Conservation (phyloP, 1,140 invertebrate genomes). For the Ganaspis sp. region DNA sequence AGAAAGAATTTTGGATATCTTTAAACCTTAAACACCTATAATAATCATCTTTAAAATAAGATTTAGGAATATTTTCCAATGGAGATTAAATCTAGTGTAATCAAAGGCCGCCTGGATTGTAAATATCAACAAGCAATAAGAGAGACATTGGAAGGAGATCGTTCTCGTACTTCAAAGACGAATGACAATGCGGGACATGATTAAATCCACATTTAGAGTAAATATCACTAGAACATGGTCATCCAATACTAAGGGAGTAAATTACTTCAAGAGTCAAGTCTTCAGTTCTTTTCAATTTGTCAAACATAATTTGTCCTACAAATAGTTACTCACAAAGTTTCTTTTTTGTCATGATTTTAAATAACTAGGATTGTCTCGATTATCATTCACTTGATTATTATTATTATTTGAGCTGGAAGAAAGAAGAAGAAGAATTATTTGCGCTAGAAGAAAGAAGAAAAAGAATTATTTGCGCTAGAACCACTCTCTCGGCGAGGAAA, state of each 20-base stretch:
- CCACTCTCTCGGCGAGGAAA: no score
- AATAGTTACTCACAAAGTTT: not conserved
- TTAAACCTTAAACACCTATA: no score
- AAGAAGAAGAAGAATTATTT: no score
- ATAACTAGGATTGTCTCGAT: no score
- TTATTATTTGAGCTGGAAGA: no score
- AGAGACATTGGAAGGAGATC: not conserved
- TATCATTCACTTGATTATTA: no score
- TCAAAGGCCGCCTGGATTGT: not conserved
- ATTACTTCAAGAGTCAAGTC: slow-evolving; percentile 7
- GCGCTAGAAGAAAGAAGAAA: no score
- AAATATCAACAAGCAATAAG: slow-evolving; percentile 7
- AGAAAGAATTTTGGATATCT: no score
- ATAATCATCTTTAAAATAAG: no score
- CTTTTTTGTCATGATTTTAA: no score
- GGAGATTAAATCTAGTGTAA: not conserved
- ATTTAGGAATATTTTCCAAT: not conserved
- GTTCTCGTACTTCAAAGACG: slow-evolving; percentile 27
- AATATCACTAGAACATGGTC: slow-evolving; percentile 50
- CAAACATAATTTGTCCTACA: not conserved
- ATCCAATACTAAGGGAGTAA: slow-evolving; percentile 39
- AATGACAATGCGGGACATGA: slow-evolving; percentile 63
- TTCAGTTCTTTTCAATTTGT: not conserved
- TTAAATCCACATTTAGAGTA: slow-evolving; percentile 61
- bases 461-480: no score